Conservation (phyloP, 1,140 invertebrate genomes). For the Drosophila erecta region DNA sequence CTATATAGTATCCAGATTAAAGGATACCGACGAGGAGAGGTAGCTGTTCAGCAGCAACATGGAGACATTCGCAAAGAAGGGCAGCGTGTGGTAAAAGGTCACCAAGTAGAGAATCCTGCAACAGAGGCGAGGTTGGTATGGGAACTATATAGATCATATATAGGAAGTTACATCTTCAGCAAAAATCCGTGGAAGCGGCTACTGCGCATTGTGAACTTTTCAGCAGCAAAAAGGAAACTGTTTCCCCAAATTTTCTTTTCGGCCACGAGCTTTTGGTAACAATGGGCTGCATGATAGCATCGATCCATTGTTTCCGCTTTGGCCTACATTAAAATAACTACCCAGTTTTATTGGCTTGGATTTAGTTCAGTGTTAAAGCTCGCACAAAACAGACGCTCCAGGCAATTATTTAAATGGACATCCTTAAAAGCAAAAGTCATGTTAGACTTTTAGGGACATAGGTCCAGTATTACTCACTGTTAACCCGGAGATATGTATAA, state of each 20-base stretch:
- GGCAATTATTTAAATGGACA: neutral
- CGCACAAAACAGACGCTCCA: conserved; percentile 2
- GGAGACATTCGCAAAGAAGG: conserved; percentile 55
- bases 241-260: conserved; percentile 13
- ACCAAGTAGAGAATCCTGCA: conserved; percentile 49
- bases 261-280: conserved; percentile 7
- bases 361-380: conserved; percentile 39
- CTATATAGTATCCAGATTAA: conserved; percentile 81
- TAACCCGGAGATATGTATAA: too few relatives aligned
- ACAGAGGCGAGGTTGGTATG: neutral
- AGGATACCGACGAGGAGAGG: conserved; percentile 69
- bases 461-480: too few relatives aligned
- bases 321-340: conserved; percentile 16
- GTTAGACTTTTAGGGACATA: neutral
- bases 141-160: neutral
- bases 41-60: conserved; percentile 61
- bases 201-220: conserved; percentile 56
- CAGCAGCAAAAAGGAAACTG: conserved; percentile 23
- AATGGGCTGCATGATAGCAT: conserved; percentile 56
- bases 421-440: conserved; percentile 15
- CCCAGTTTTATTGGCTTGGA: conserved; percentile 2
- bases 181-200: conserved; percentile 24
- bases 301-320: conserved; percentile 37
- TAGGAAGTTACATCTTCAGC: conserved; percentile 45
- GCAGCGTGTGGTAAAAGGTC: conserved; percentile 51